Evolutionary conservation across 2,113 vertebrate species (phyloP), one percentile per base, ranked within the genome.

Genomic region (Gorsachius goisagi): DNA sequence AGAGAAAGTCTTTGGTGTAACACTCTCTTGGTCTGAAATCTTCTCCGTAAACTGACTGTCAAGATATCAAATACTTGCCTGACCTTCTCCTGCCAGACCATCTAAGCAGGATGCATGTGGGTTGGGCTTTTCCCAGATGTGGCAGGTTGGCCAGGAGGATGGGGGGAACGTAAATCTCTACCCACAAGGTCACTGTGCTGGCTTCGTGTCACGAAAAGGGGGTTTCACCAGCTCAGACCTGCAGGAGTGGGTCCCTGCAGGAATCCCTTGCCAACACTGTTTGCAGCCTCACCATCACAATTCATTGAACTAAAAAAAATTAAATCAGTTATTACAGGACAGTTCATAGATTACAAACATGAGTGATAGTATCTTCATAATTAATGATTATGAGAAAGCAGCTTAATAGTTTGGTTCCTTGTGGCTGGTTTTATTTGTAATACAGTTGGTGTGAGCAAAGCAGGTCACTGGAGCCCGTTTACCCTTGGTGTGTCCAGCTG

Each of bases 331-430:
- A 77, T 45, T 49, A 41, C 26, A 45, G 62, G 73, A 90, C 73
- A 79, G 76, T 81, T 96, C 79, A 66, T 56, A 95, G 75, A 90
- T 92, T 85, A 89, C 63, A 95, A 93, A 94, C 24, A 63, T 67
- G 79, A 97, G 55, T 78, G 91, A 97, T 95, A 63, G 49, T 85
- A 96, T 95, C 90, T 93, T 95, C 92, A 64, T 93, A 89, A 94
- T 90, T 96, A 96, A 96, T 64, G 67, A 92, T 89, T 95, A 81
- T 45, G 82, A 92, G 69, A 91, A 74, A 93, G 86, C 49, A 79
- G 82, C 59, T 93, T 95, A 94, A 91, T 91, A 90, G 88, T 74
- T 86, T 71, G n/a, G 82, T 93, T 95, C 84, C 90, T 94, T 79
- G 60, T 81, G 84, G 58, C 59, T 86, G 80, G 47, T 52, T 95